phyloP scores from a whole-genome alignment of 2,888 invertebrate genomes.

The Lobophora halterata region DNA sequence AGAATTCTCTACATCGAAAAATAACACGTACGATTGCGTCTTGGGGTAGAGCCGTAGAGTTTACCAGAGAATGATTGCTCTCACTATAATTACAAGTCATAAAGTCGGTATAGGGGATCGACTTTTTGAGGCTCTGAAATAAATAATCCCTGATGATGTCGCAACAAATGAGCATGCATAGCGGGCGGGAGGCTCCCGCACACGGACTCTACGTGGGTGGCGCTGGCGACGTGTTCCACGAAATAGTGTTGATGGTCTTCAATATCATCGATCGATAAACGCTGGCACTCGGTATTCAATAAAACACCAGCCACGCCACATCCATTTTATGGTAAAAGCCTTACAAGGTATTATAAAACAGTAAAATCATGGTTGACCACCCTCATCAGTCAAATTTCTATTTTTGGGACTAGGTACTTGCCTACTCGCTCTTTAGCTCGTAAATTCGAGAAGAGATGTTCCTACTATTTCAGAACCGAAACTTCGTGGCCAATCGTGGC shows the following conservation, averaged over 20 bases:
- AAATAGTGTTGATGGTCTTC: conserved; percentile 58
- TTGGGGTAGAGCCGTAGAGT: conserved; percentile 23
- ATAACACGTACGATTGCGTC: conserved; percentile 25
- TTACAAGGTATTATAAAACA: conserved; percentile 28
- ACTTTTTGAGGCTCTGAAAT: conserved; percentile 21
- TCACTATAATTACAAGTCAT: conserved; percentile 21
- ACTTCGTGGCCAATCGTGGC: too few relatives aligned
- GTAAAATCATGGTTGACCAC: conserved; percentile 29
- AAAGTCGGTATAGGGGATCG: conserved; percentile 15
- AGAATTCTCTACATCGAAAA: conserved; percentile 50
- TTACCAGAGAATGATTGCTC: conserved; percentile 18
- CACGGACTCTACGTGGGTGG: conserved; percentile 68
- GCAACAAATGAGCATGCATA: conserved; percentile 45
- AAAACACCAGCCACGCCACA: conserved; percentile 31
- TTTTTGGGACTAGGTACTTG: too few relatives aligned
- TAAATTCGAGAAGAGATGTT: too few relatives aligned
- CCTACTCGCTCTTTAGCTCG: too few relatives aligned
- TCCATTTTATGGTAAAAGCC: conserved; percentile 29
- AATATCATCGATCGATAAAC: conserved; percentile 54
- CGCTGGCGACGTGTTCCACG: conserved; percentile 70
- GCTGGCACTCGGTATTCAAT: conserved; percentile 47
- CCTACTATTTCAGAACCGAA: too few relatives aligned
- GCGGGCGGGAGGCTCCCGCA: conserved; percentile 42
- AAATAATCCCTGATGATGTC: conserved; percentile 40
- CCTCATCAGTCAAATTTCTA: conserved; percentile 23